A percentile compares a stretch with the other conserved stretches of the same genome.
Evolutionary conservation across 2,888 invertebrate species (phyloP).

Genomic region (Criorhina ranunculi): DNA sequence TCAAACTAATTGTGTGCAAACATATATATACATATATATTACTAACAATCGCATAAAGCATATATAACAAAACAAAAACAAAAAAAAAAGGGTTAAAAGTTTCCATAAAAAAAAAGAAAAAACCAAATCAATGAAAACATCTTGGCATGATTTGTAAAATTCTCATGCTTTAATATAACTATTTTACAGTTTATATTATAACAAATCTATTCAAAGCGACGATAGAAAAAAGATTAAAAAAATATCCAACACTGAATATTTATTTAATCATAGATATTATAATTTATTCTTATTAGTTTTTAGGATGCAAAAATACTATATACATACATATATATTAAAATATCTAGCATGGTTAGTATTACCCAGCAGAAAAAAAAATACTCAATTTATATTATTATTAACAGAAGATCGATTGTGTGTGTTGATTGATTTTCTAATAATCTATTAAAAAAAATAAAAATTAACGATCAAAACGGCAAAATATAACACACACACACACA

Average conservation of each 20-base stretch:
- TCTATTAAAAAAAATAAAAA: neutral
- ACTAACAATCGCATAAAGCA: slow-evolving; percentile 76
- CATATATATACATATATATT: slow-evolving; percentile 61
- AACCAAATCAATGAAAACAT: slow-evolving; percentile 14
- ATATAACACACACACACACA: slow-evolving; percentile 32
- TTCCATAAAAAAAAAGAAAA: slow-evolving; percentile 59
- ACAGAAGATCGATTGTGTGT: slow-evolving; percentile 52
- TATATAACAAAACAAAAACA: slow-evolving; percentile 46
- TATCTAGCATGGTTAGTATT: slow-evolving; percentile 45
- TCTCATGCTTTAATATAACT: slow-evolving; percentile 29
- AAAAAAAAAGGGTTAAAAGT: slow-evolving; percentile 65
- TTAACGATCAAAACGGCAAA: slow-evolving; percentile 49
- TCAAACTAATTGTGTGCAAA: slow-evolving; percentile 49
- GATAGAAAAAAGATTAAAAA: slow-evolving; percentile 23
- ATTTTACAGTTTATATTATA: slow-evolving; percentile 43
- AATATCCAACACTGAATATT: slow-evolving; percentile 48
- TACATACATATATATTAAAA: slow-evolving; percentile 25
- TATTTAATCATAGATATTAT: slow-evolving; percentile 33
- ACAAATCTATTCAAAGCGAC: slow-evolving; percentile 30
- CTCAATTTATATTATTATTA: slow-evolving; percentile 30
- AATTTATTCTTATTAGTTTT: slow-evolving; percentile 30
- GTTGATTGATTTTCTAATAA: slow-evolving; percentile 44
- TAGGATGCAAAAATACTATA: slow-evolving; percentile 33
- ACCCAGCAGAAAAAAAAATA: slow-evolving; percentile 57
- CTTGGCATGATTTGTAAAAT: slow-evolving; percentile 34